Conservation (phyloP, 2,888 invertebrate genomes). For the Morinoia aosen region DNA sequence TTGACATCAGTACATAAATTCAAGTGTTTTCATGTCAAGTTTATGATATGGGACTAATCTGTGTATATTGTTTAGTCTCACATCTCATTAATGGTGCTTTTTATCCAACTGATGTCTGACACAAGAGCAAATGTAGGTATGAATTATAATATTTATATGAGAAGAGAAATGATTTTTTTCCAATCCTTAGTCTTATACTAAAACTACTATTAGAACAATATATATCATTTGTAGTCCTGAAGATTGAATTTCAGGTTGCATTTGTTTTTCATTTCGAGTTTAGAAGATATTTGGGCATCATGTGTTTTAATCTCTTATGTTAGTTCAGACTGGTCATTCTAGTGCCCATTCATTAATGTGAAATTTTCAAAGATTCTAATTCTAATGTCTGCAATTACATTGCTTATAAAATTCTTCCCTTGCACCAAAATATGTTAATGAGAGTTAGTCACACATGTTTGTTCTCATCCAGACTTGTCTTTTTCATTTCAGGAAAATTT, state of each 20-base stretch:
- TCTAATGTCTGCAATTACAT: neutral
- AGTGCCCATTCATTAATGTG: neutral
- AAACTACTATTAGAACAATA: too few relatives aligned
- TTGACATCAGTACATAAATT: too few relatives aligned
- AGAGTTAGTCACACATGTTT: neutral
- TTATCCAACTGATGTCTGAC: too few relatives aligned
- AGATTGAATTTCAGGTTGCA: neutral
- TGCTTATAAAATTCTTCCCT: neutral
- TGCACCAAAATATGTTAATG: neutral
- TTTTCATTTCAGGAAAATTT: slow-evolving; percentile 6
- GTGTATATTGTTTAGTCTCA: too few relatives aligned
- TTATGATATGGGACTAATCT: too few relatives aligned
- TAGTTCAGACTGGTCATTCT: neutral
- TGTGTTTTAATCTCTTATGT: neutral
- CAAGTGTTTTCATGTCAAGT: too few relatives aligned
- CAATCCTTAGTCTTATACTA: too few relatives aligned
- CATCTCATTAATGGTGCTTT: too few relatives aligned
- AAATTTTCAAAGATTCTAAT: neutral
- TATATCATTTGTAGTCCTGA: neutral
- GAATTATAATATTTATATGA: too few relatives aligned
- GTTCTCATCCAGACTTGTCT: neutral
- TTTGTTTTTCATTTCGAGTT: too few relatives aligned
- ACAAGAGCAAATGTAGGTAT: too few relatives aligned
- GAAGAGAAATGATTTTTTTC: too few relatives aligned
- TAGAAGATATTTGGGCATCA: neutral